A percentile compares a stretch with the other conserved stretches of the same genome.
These are phyloP conservation scores for Centropus bengalensis DNA, from an alignment of 2,113 vertebrate genomes.

Conservation along the genomic window DNA sequence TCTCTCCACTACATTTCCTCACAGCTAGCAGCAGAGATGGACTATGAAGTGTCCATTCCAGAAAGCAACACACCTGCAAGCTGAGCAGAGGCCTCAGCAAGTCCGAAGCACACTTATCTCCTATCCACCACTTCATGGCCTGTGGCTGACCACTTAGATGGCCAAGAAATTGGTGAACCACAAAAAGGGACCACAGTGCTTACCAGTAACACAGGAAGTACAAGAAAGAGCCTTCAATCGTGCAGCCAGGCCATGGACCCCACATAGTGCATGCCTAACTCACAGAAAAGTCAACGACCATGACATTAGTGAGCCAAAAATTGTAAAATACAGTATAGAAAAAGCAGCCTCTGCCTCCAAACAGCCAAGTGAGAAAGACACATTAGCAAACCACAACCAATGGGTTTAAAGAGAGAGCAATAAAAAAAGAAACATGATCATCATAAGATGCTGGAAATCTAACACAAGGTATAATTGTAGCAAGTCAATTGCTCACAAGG, in stretches of 20 bases:
- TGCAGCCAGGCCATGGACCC: neutral
- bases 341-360: neutral
- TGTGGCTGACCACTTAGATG: neutral
- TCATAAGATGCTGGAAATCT: neutral
- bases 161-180: neutral
- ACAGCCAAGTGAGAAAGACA: neutral
- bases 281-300: neutral
- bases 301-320: neutral
- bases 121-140: neutral
- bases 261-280: neutral
- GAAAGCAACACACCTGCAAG: neutral
- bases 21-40: neutral
- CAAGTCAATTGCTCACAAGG: neutral
- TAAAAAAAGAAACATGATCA: neutral
- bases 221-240: neutral
- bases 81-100: neutral
- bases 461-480: neutral
- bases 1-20: neutral
- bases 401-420: rapidly evolving
- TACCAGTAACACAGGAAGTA: neutral
- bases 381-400: neutral
- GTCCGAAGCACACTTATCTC: rapidly evolving
- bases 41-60: neutral
- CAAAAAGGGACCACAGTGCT: neutral
- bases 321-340: neutral